Evolutionary conservation across 1,140 invertebrate genomes (phyloP).

Genomic region (Drosophila sulfurigaster): DNA sequence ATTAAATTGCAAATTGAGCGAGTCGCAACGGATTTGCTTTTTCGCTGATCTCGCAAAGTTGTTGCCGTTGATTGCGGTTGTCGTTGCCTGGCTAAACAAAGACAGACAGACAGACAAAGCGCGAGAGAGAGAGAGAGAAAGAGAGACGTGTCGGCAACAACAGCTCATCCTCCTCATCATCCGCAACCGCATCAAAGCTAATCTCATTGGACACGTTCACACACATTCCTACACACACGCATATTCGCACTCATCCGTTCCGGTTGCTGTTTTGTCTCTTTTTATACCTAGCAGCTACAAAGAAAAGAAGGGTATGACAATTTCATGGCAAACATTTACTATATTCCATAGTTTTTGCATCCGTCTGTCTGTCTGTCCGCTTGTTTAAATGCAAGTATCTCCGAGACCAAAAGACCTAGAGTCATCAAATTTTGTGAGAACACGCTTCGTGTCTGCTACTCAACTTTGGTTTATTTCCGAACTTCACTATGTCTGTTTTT

Average conservation of each 20-base stretch:
- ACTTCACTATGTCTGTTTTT: too few species aligned
- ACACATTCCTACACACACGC: conserved; percentile 14
- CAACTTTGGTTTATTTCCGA: too few species aligned
- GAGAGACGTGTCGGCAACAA: background rate
- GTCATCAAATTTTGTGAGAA: too few species aligned
- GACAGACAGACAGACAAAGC: background rate
- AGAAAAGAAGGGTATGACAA: background rate
- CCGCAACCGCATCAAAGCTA: conserved; percentile 24
- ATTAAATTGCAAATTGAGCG: conserved; percentile 75
- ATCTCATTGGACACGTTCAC: conserved; percentile 41
- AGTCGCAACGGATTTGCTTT: conserved; percentile 48
- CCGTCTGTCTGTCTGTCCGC: too few species aligned
- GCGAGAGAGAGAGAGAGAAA: background rate
- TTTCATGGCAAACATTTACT: background rate
- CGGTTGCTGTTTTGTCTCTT: conserved; percentile 30
- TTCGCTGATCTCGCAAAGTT: conserved; percentile 39
- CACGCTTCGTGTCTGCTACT: too few species aligned
- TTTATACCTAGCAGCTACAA: background rate
- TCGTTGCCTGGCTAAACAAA: conserved; percentile 12
- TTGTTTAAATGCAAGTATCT: too few species aligned
- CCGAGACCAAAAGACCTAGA: too few species aligned
- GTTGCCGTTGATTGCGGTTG: conserved; percentile 18
- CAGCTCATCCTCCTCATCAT: conserved; percentile 54
- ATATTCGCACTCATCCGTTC: conserved; percentile 21
- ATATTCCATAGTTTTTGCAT: too few species aligned